Percentiles rank a stretch among this genome's conserved stretches.
These are phyloP conservation scores for Brachionus angularis DNA, from an alignment of 1,140 invertebrate genomes.

Conservation along the genomic window DNA sequence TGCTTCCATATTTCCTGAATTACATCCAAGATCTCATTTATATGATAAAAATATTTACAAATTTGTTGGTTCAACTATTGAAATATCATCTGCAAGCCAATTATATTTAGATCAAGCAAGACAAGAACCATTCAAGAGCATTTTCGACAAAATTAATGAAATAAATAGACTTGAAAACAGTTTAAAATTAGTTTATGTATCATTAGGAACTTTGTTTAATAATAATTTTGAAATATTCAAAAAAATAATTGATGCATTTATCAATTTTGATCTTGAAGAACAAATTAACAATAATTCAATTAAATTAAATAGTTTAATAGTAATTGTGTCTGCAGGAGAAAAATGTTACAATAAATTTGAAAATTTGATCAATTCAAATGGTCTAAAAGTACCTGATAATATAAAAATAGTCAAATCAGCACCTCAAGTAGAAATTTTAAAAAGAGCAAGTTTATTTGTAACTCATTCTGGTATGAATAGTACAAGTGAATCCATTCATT, in stretches of 20 bases:
- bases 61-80: constrained; percentile 34
- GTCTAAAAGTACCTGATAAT: not conserved
- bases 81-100: not conserved
- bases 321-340: constrained; percentile 5
- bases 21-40: constrained; percentile 30
- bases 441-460: constrained; percentile 64
- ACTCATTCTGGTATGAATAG: constrained; percentile 75
- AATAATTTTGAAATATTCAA: constrained; percentile 40
- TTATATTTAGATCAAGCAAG: not conserved
- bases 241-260: constrained; percentile 43
- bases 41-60: constrained; percentile 21
- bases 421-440: constrained; percentile 51
- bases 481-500: constrained; percentile 74
- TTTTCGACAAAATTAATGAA: not conserved
- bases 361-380: not conserved
- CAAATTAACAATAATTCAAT: not conserved
- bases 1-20: not conserved
- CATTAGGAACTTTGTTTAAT: constrained; percentile 37
- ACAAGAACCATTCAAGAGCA: constrained; percentile 12
- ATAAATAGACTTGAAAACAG: not conserved
- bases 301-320: not conserved
- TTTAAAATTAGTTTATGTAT: constrained; percentile 7
- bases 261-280: constrained; percentile 7
- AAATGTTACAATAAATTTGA: constrained; percentile 7
- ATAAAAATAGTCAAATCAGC: not conserved